Conservation (phyloP, 2,113 vertebrate species). For the Plecotus auritus region DNA sequence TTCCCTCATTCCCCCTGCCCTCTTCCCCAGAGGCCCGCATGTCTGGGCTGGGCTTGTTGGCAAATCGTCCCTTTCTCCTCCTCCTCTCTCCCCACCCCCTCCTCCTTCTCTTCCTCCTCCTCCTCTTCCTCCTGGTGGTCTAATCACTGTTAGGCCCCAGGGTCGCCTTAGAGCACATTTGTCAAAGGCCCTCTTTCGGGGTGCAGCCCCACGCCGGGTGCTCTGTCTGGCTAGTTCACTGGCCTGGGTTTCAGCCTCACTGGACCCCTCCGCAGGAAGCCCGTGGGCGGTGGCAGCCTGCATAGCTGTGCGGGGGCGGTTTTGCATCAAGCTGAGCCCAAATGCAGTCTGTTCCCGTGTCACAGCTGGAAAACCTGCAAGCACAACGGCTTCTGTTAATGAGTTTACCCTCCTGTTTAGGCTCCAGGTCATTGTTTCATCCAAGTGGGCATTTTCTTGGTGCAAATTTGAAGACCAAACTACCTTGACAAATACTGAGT, state of each 20-base stretch:
- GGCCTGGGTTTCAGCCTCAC: background rate
- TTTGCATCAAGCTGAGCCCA: background rate
- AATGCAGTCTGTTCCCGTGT: background rate
- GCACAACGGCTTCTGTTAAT: background rate
- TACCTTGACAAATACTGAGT: background rate
- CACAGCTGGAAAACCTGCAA: background rate
- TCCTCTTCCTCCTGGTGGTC: background rate
- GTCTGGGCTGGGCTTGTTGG: background rate
- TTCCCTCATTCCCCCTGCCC: no score
- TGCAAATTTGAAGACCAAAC: background rate
- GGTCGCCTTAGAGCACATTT: background rate
- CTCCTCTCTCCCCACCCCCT: background rate
- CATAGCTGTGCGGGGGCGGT: background rate
- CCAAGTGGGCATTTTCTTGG: background rate
- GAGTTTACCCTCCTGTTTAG: background rate
- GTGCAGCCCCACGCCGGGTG: accelerated
- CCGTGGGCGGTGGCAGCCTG: background rate
- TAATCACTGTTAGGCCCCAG: background rate
- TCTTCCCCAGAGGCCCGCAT: background rate
- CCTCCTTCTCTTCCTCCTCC: no score
- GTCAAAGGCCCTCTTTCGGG: background rate
- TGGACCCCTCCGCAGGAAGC: background rate
- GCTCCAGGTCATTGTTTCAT: background rate
- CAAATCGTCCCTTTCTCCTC: background rate
- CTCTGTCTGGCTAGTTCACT: background rate